Conservation (phyloP, 2,797 vertebrate genomes). For the Borostomias antarcticus region DNA sequence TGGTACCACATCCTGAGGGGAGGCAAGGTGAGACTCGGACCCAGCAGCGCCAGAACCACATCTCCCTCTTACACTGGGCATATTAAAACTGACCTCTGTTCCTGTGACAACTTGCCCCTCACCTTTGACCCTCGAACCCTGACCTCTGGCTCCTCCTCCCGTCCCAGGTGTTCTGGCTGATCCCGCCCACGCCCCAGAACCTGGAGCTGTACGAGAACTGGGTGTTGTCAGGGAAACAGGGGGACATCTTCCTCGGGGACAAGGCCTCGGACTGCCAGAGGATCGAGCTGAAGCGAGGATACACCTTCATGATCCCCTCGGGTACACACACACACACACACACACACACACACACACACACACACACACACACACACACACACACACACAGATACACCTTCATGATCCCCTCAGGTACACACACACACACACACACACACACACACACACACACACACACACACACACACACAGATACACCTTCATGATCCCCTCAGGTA, state of each 20-base stretch:
- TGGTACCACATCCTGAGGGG: constrained; percentile 98
- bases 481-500: background rate
- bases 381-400: background rate
- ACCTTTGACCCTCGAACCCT: constrained; percentile 19
- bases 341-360: background rate
- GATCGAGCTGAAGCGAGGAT: constrained; percentile 92
- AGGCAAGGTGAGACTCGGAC: constrained; percentile 84
- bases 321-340: constrained; percentile 67
- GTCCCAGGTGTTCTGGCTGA: constrained; percentile 93
- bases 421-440: too few relatives aligned
- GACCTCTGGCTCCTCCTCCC: background rate
- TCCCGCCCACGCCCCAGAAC: constrained; percentile 94
- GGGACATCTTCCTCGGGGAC: constrained; percentile 97
- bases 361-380: background rate
- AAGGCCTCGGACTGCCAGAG: constrained; percentile 92
- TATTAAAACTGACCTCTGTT: background rate
- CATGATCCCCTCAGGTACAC: background rate
- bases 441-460: background rate
- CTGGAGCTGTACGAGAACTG: constrained; percentile 98
- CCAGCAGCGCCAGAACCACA: constrained; percentile 45
- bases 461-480: background rate
- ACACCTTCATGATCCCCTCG: constrained; percentile 98
- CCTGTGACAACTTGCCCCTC: background rate
- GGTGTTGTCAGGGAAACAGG: constrained; percentile 98
- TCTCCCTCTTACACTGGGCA: constrained; percentile 6